Evolutionary conservation across 2,797 vertebrate genomes (phyloP).

Genomic region (Coendou prehensilis): DNA sequence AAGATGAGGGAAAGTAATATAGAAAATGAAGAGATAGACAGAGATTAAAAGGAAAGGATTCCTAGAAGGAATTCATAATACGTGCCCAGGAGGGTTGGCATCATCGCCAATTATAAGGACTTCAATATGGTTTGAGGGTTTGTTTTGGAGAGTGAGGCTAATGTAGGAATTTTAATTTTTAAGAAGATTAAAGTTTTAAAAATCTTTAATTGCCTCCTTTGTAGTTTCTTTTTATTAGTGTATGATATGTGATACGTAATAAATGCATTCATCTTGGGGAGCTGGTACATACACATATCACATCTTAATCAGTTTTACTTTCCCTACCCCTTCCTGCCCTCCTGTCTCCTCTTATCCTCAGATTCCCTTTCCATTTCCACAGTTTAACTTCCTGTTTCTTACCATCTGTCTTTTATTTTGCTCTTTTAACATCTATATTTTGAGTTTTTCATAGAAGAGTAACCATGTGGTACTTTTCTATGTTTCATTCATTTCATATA

Average conservation of each 20-base stretch:
- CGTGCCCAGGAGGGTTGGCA: fast-evolving
- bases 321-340: background rate
- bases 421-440: background rate
- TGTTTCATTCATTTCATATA: background rate
- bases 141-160: background rate
- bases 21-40: background rate
- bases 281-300: background rate
- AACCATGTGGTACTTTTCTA: background rate
- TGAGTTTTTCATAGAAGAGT: background rate
- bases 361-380: background rate
- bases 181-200: background rate
- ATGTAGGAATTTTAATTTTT: background rate
- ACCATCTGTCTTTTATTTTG: background rate
- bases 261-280: background rate
- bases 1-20: background rate
- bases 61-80: fast-evolving
- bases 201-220: background rate
- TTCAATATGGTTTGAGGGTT: background rate
- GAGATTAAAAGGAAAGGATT: fast-evolving
- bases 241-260: background rate
- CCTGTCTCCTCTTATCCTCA: background rate
- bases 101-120: background rate
- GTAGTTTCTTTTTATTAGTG: background rate
- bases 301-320: background rate
- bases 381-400: background rate